Evolutionary conservation across 2,888 invertebrate species (phyloP).

Genomic region (Harpalus rufipes): DNA sequence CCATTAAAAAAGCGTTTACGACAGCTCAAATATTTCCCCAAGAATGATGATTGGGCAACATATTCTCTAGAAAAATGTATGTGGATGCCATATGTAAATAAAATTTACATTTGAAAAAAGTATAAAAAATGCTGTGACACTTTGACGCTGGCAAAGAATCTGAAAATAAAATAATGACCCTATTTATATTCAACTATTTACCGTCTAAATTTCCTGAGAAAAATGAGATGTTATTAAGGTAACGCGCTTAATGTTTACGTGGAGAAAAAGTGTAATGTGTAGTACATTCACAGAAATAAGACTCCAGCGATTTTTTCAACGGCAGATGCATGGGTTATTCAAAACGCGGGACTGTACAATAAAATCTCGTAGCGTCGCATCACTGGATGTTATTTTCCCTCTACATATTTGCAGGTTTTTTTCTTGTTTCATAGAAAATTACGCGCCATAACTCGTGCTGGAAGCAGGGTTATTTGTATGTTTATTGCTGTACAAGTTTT

Average conservation of each 20-base stretch:
- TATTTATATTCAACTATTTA: conserved; percentile 54
- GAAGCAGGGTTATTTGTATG: conserved; percentile 47
- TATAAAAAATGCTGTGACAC: background rate
- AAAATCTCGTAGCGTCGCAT: conserved; percentile 21
- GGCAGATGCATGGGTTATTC: conserved; percentile 5
- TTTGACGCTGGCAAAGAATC: background rate
- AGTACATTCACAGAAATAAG: conserved; percentile 45
- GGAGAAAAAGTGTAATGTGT: conserved; percentile 36
- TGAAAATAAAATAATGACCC: conserved; percentile 54
- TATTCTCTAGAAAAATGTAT: background rate
- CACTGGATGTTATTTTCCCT: conserved; percentile 44
- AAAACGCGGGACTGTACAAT: conserved; percentile 7
- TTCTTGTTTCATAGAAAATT: conserved; percentile 36
- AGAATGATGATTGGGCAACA: no score
- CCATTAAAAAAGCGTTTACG: no score
- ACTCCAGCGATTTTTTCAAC: conserved; percentile 16
- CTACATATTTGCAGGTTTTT: conserved; percentile 52
- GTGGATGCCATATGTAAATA: background rate
- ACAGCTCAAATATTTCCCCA: no score
- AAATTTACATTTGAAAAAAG: conserved; percentile 4
- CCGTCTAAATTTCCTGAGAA: conserved; percentile 53
- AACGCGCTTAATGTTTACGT: conserved; percentile 44
- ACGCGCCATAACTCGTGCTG: conserved; percentile 38
- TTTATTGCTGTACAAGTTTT: conserved; percentile 47
- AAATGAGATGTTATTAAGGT: conserved; percentile 54